Percentiles rank a stretch among this genome's conserved stretches.
Evolutionary conservation across 2,797 vertebrate genomes (phyloP).

Genomic region (Geranospiza caerulescens): DNA sequence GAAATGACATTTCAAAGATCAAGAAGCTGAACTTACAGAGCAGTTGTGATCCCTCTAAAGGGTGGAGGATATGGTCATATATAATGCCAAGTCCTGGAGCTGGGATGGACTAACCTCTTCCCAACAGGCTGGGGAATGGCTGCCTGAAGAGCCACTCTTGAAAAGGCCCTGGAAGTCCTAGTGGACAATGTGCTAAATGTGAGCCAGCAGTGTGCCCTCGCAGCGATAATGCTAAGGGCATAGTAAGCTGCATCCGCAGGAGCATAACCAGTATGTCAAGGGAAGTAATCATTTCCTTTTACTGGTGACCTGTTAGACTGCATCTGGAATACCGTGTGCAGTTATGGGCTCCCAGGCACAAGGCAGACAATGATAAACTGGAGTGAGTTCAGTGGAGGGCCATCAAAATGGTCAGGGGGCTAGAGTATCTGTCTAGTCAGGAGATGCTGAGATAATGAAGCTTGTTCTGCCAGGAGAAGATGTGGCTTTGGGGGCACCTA

Average conservation of each 20-base stretch:
- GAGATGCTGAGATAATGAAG: background rate
- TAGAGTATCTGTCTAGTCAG: background rate
- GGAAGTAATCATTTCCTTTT: background rate
- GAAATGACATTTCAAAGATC: background rate
- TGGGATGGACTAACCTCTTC: background rate
- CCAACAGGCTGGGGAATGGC: background rate
- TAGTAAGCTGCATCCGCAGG: background rate
- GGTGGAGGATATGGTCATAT: background rate
- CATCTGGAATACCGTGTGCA: background rate
- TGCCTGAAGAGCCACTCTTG: background rate
- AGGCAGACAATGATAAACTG: background rate
- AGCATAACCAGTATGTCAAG: background rate
- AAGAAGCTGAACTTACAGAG: background rate
- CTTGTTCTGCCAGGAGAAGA: background rate
- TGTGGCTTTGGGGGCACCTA: background rate
- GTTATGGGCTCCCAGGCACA: background rate
- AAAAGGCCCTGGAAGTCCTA: background rate
- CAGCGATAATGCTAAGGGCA: background rate
- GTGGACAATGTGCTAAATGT: background rate
- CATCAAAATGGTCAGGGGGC: background rate
- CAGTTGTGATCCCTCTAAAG: background rate
- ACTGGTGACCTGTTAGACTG: background rate
- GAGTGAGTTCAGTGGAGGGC: background rate
- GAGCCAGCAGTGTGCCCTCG: background rate
- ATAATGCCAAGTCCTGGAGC: background rate